Percentiles rank a stretch among this genome's conserved stretches.
phyloP scores from a whole-genome alignment of 2,797 vertebrate genomes.

The Acridotheres tristis region DNA sequence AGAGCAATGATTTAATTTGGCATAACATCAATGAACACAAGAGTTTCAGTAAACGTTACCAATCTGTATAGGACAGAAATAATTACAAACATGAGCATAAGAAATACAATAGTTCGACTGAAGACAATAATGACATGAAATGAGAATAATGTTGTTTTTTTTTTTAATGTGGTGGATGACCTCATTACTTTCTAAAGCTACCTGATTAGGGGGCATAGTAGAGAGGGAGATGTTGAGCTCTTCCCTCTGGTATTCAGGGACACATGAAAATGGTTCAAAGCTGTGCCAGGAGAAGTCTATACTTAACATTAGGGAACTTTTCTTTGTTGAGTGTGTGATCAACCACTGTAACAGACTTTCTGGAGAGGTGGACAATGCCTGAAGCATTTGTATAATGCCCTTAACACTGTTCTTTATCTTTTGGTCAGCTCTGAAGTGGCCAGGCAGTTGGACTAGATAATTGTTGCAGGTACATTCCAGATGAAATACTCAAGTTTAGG shows the following conservation, averaged over 20 bases:
- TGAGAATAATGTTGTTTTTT: background rate
- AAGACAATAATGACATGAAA: background rate
- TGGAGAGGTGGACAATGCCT: background rate
- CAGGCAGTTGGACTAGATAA: background rate
- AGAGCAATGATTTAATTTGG: constrained; percentile 44
- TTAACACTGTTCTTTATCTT: background rate
- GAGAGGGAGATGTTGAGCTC: background rate
- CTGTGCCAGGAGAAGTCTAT: background rate
- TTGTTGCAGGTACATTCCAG: background rate
- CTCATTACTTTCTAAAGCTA: background rate
- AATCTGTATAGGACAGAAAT: background rate
- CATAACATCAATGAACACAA: constrained; percentile 9
- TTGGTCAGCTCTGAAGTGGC: background rate
- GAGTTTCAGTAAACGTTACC: background rate
- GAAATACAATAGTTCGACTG: background rate
- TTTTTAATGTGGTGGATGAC: background rate
- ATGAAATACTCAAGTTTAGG: background rate
- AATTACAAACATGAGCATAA: background rate
- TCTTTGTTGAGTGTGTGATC: background rate
- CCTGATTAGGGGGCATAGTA: background rate
- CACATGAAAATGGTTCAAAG: background rate
- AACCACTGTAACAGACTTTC: background rate
- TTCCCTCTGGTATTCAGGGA: background rate
- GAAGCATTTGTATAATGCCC: background rate
- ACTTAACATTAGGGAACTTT: background rate